Percentiles rank a stretch among this genome's conserved stretches.
These are phyloP conservation scores for Spinus pinus DNA, from an alignment of 2,797 vertebrate species.

Conservation along the genomic window DNA sequence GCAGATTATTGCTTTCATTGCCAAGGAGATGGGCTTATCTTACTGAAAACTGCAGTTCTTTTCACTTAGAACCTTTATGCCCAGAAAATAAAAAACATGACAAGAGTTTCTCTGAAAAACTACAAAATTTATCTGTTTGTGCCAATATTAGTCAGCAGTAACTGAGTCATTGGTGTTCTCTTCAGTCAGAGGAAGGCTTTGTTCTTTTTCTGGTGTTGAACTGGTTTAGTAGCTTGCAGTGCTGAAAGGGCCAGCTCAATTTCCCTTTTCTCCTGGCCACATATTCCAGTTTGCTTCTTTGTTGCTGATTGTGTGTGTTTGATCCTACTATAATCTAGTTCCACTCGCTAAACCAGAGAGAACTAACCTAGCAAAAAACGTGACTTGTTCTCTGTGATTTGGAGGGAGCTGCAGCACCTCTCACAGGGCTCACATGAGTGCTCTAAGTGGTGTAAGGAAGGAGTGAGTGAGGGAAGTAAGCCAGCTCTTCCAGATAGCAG, in stretches of 20 bases:
- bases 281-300: neutral
- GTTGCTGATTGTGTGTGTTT: neutral
- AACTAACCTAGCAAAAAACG: neutral
- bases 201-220: neutral
- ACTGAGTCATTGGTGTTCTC: neutral
- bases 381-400: neutral
- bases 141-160: neutral
- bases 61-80: neutral
- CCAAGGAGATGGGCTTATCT: neutral
- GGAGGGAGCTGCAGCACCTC: neutral
- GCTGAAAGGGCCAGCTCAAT: neutral
- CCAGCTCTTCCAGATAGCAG: neutral
- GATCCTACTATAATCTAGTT: neutral
- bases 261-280: neutral
- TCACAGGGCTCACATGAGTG: accelerated
- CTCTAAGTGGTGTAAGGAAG: neutral
- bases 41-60: neutral
- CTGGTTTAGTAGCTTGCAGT: neutral
- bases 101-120: neutral
- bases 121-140: neutral
- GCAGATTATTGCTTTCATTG: neutral
- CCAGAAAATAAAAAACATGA: neutral
- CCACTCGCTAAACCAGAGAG: neutral
- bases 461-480: neutral
- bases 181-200: neutral